Conservation (phyloP, 1,140 invertebrate species). For the Camponotus vicinus region DNA sequence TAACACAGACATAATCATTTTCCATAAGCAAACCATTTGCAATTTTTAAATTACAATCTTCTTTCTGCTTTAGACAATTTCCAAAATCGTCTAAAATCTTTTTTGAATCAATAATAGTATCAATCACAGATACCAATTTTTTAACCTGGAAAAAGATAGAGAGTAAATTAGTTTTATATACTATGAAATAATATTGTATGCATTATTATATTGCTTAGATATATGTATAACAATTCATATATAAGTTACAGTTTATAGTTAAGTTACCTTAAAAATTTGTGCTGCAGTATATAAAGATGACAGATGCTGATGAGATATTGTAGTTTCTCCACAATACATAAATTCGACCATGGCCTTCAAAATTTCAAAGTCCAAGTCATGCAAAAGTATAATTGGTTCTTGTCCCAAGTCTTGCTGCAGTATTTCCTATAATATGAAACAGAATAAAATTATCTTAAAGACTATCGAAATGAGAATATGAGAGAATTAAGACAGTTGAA, state of each 20-base stretch:
- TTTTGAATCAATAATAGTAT: constrained; percentile 78
- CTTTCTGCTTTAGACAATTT: constrained; percentile 26
- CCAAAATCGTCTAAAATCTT: constrained; percentile 38
- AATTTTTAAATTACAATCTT: constrained; percentile 35
- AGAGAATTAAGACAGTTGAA: constrained; percentile 13
- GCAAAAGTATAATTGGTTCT: constrained; percentile 87
- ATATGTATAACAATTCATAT: no score
- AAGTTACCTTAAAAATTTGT: constrained; percentile 86
- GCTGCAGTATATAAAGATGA: constrained; percentile 86
- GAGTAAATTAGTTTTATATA: constrained; percentile 21
- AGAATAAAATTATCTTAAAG: constrained; percentile 21
- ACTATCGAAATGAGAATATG: constrained; percentile 9
- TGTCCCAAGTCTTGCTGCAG: constrained; percentile 86
- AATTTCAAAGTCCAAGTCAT: constrained; percentile 87
- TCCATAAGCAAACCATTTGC: constrained; percentile 22
- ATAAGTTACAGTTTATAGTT: neutral
- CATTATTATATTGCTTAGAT: constrained; percentile 19
- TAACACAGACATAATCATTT: constrained; percentile 45
- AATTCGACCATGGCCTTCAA: constrained; percentile 88
- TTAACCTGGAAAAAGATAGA: constrained; percentile 81
- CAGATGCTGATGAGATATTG: constrained; percentile 86
- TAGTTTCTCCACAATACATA: constrained; percentile 88
- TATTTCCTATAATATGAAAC: constrained; percentile 83
- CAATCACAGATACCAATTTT: constrained; percentile 82
- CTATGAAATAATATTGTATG: neutral